A percentile compares a stretch with the other conserved stretches of the same genome.
These are phyloP conservation scores for Paracanthobrama guichenoti DNA, from an alignment of 2,113 vertebrate species.

Conservation along the genomic window DNA sequence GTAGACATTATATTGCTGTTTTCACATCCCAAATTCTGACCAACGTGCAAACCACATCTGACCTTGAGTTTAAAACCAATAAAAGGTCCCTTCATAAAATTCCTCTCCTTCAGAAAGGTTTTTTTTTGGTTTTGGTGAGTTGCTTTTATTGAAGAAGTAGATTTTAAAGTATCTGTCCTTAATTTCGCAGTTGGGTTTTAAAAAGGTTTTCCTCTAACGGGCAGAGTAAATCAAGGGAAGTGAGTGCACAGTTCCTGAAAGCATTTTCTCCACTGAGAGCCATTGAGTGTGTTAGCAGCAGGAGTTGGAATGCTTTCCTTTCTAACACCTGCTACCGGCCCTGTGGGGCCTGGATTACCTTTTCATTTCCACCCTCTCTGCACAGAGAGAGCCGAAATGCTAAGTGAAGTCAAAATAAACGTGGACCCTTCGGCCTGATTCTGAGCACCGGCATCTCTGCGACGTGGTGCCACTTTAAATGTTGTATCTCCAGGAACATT, in stretches of 20 bases:
- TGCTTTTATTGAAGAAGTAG: slow-evolving; percentile 42
- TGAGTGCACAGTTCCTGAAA: slow-evolving; percentile 71
- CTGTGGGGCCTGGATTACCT: slow-evolving; percentile 66
- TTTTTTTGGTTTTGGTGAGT: slow-evolving; percentile 33
- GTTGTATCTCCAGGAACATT: slow-evolving; percentile 4
- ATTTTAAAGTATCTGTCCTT: slow-evolving; percentile 48
- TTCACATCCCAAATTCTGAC: slow-evolving; percentile 48
- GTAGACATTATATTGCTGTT: slow-evolving; percentile 53
- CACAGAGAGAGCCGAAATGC: slow-evolving; percentile 52
- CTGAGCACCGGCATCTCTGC: slow-evolving; percentile 31
- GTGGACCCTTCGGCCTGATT: slow-evolving; percentile 49
- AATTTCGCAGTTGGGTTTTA: slow-evolving; percentile 49
- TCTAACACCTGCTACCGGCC: slow-evolving; percentile 64
- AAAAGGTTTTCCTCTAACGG: slow-evolving; percentile 72
- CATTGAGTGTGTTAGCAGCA: slow-evolving; percentile 66
- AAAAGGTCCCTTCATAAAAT: slow-evolving; percentile 31
- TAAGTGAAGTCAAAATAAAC: slow-evolving; percentile 56
- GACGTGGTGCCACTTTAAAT: slow-evolving; percentile 12
- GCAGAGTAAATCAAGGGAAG: slow-evolving; percentile 70
- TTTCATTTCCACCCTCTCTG: slow-evolving; percentile 59
- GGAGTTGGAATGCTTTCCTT: slow-evolving; percentile 48
- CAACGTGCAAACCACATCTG: slow-evolving; percentile 14
- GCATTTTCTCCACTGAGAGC: slow-evolving; percentile 69
- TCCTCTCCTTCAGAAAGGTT: slow-evolving; percentile 28
- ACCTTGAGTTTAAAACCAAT: slow-evolving; percentile 52